These are phyloP conservation scores for Calephelis perditalis DNA, from an alignment of 2,888 invertebrate species.

Conservation along the genomic window DNA sequence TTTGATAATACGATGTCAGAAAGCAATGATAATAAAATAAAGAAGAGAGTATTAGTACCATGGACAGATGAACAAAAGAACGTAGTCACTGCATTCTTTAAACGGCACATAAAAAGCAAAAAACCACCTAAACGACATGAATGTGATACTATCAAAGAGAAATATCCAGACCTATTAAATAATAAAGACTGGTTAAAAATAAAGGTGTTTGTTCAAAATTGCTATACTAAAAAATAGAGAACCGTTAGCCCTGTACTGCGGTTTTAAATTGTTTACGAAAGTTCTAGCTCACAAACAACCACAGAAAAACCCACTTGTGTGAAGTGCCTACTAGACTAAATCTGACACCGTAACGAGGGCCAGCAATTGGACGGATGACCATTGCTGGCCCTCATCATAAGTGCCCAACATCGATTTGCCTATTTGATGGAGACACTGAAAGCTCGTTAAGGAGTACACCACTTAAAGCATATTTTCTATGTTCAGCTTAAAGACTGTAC, in stretches of 20 bases:
- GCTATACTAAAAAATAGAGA: slow-evolving; percentile 12
- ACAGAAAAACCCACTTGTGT: no score
- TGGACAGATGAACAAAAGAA: slow-evolving; percentile 34
- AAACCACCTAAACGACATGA: slow-evolving; percentile 34
- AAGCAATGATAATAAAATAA: not conserved
- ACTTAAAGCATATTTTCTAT: no score
- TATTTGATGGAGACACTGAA: no score
- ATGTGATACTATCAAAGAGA: slow-evolving; percentile 29
- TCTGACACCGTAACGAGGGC: no score
- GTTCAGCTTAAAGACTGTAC: no score
- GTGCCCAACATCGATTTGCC: no score
- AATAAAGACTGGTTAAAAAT: slow-evolving; percentile 37
- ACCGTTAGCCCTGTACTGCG: not conserved
- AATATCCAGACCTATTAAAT: slow-evolving; percentile 27
- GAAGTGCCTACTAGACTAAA: no score
- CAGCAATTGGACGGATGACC: no score
- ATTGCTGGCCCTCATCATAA: no score
- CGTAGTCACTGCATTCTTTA: slow-evolving; percentile 27
- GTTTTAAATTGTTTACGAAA: no score
- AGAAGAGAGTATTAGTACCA: slow-evolving; percentile 32
- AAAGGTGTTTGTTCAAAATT: slow-evolving; percentile 22
- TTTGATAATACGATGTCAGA: not conserved
- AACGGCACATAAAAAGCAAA: slow-evolving; percentile 31
- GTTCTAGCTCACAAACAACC: no score
- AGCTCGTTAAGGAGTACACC: no score